Percentiles rank a stretch among this genome's conserved stretches.
Evolutionary conservation across 2,113 vertebrate genomes (phyloP).

Genomic region (Pedetes capensis): DNA sequence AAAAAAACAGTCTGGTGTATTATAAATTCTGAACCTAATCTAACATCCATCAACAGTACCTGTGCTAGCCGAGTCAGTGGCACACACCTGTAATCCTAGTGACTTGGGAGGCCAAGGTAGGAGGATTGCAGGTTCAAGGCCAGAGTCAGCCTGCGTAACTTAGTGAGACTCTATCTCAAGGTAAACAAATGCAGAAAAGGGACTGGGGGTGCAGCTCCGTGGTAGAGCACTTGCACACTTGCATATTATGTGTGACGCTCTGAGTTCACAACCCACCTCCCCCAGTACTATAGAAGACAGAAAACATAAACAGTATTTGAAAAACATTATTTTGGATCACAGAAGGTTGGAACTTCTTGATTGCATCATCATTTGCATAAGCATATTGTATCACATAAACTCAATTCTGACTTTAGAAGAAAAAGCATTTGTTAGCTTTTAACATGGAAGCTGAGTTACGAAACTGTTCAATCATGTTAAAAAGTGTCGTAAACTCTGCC

Average conservation of each 20-base stretch:
- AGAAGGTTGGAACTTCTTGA: not conserved
- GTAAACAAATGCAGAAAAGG: no score
- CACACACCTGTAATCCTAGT: no score
- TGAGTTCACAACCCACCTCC: no score
- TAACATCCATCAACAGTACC: not conserved
- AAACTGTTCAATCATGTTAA: not conserved
- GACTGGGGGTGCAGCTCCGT: no score
- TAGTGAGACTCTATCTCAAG: no score
- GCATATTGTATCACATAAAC: not conserved
- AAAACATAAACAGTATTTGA: not conserved
- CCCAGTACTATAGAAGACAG: no score
- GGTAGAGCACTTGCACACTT: no score
- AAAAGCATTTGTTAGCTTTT: conserved; percentile 22
- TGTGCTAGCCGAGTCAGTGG: no score
- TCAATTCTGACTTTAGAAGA: conserved; percentile 37
- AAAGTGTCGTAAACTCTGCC: not conserved
- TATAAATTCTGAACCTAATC: not conserved
- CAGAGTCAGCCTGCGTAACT: no score
- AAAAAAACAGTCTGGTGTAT: not conserved
- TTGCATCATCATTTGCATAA: not conserved
- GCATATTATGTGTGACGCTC: no score
- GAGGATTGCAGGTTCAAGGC: no score
- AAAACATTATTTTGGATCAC: not conserved
- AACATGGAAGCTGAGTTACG: conserved; percentile 15
- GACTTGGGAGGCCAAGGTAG: no score